A percentile compares a stretch with the other conserved stretches of the same genome.
Conservation (phyloP, 1,140 invertebrate species). For the Cyphomyrmex costatus region DNA sequence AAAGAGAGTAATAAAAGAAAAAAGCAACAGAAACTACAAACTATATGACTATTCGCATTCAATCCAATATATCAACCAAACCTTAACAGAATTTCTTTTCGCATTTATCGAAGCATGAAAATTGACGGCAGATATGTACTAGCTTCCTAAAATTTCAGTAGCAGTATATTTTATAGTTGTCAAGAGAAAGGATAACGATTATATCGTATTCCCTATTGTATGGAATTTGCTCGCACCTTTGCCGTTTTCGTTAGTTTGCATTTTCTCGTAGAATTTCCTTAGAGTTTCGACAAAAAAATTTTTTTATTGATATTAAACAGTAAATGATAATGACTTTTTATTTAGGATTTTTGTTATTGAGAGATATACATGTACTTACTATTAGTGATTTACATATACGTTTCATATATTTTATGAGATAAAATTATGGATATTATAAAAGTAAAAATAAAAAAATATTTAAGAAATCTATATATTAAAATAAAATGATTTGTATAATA, state of each 20-base stretch:
- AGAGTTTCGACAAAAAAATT: background rate
- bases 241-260: background rate
- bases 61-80: too few relatives aligned
- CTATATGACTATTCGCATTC: too few relatives aligned
- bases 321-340: background rate
- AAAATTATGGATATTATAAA: background rate
- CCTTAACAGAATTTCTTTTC: constrained; percentile 43
- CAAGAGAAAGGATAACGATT: background rate
- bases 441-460: too few relatives aligned
- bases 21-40: background rate
- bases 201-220: too few relatives aligned
- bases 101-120: background rate
- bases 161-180: background rate
- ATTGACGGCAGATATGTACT: too few relatives aligned
- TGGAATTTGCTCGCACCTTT: background rate
- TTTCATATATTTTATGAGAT: background rate
- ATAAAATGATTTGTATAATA: background rate
- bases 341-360: background rate
- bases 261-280: too few relatives aligned
- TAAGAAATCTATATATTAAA: background rate
- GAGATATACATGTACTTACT: background rate
- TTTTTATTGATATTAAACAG: background rate
- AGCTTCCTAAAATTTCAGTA: constrained; percentile 10
- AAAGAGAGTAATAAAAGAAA: background rate
- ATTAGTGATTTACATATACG: background rate